A percentile compares a stretch with the other conserved stretches of the same genome.
phyloP scores from a whole-genome alignment of 1,140 invertebrate species.

The Lordiphosa clarofinis region DNA sequence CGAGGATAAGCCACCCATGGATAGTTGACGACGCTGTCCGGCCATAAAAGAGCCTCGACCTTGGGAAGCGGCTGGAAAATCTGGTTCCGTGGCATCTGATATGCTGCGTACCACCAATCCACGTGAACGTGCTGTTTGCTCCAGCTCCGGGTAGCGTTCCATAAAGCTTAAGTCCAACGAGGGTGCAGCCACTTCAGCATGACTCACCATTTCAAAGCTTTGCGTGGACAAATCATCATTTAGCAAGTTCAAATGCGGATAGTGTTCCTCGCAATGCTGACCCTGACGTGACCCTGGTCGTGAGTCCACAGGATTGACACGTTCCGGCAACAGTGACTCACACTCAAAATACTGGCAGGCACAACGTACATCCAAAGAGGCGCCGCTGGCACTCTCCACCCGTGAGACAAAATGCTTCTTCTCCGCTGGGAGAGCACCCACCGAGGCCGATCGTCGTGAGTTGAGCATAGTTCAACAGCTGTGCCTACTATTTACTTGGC shows the following conservation, averaged over 20 bases:
- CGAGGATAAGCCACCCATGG: slow-evolving; percentile 64
- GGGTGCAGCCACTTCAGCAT: slow-evolving; percentile 56
- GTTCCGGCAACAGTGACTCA: slow-evolving; percentile 87
- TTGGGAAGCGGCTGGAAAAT: slow-evolving; percentile 25
- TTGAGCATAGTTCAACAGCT: slow-evolving; percentile 53
- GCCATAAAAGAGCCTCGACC: slow-evolving; percentile 30
- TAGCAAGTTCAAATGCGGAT: slow-evolving; percentile 27
- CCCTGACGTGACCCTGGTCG: slow-evolving; percentile 81
- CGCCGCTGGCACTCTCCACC: slow-evolving; percentile 84
- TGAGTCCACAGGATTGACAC: slow-evolving; percentile 83
- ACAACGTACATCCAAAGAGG: slow-evolving; percentile 88
- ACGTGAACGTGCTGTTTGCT: slow-evolving; percentile 61
- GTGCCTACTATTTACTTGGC: slow-evolving; percentile 55
- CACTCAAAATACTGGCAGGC: slow-evolving; percentile 91
- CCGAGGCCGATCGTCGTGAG: slow-evolving; percentile 82
- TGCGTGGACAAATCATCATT: slow-evolving; percentile 56
- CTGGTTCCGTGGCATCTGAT: slow-evolving; percentile 65
- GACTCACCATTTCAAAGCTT: slow-evolving; percentile 62
- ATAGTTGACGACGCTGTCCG: slow-evolving; percentile 51
- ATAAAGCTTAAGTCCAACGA: slow-evolving; percentile 69
- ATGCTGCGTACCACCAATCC: slow-evolving; percentile 72
- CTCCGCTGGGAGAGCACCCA: slow-evolving; percentile 82
- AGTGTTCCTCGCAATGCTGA: slow-evolving; percentile 66
- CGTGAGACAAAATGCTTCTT: slow-evolving; percentile 82
- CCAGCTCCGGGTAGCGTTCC: slow-evolving; percentile 72